Evolutionary conservation across 2,113 vertebrate species (phyloP).

Genomic region (sheep (Ovis aries)): ARS-UI_Ramb_v3.0 NC_056071.1:32519501-32520000

Average conservation of each 20-base stretch:
- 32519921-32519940: neutral
- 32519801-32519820: no score
- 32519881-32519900: neutral
- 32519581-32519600: no score
- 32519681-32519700: no score
- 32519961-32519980: neutral
- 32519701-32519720: no score
- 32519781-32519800: no score
- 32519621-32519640: no score
- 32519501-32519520: neutral
- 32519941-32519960: neutral
- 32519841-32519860: neutral
- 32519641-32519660: no score
- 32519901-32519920: neutral
- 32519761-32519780: no score
- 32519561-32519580: neutral
- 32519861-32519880: neutral
- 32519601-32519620: no score
- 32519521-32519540: neutral
- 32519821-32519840: neutral
- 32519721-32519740: no score
- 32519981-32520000: rapidly evolving
- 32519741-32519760: no score
- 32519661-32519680: no score
- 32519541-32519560: neutral